phyloP scores from a whole-genome alignment of 1,140 invertebrate genomes.

The Archegozetes longisetosus region DNA sequence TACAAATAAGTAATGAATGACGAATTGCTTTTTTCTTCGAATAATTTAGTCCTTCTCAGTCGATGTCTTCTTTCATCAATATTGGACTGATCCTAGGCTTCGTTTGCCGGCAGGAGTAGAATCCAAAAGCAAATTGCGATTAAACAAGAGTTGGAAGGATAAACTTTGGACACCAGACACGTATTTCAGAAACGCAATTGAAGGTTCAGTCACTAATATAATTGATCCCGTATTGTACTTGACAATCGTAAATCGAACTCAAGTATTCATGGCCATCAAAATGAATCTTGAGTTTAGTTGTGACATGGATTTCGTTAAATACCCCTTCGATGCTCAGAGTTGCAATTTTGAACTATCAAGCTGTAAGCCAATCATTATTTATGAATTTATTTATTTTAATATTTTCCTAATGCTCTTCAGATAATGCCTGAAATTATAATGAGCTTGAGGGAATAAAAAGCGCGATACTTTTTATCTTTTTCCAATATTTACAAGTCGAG shows the following conservation, averaged over 20 bases:
- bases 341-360: not conserved
- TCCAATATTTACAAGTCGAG: too few relatives aligned
- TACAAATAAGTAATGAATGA: too few relatives aligned
- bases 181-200: conserved; percentile 1
- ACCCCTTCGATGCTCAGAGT: not conserved
- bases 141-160: not conserved
- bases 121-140: not conserved
- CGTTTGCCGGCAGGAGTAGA: not conserved
- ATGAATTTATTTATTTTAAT: too few relatives aligned
- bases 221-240: not conserved
- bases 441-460: too few relatives aligned
- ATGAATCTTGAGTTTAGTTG: conserved; percentile 1
- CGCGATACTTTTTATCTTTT: too few relatives aligned
- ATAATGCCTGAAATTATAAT: too few relatives aligned
- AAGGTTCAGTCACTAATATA: not conserved
- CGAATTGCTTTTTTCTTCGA: too few relatives aligned
- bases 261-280: conserved; percentile 3
- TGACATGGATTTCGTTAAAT: conserved; percentile 4
- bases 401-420: too few relatives aligned
- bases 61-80: conserved; percentile 8
- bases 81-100: conserved; percentile 13
- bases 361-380: not conserved
- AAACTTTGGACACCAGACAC: conserved; percentile 1
- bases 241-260: not conserved
- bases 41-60: not conserved